phyloP scores from a whole-genome alignment of 53 echinoderm and acorn worm genomes.

The Holothuria leucospilota region DNA sequence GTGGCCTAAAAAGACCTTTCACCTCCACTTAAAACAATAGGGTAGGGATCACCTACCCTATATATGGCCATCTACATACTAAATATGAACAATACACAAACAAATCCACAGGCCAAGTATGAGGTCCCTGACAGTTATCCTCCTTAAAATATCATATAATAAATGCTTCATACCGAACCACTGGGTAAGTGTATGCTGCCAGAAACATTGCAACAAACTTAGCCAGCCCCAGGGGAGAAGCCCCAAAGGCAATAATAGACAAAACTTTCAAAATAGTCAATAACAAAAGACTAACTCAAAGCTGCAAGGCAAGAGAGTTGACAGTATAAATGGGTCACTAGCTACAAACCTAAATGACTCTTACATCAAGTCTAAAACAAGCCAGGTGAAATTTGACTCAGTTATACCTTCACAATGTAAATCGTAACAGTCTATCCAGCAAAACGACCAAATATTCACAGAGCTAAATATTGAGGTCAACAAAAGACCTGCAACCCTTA shows the following conservation, averaged over 20 bases:
- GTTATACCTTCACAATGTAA: slow-evolving; percentile 2
- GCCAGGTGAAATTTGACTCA: not conserved
- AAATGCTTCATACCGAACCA: slow-evolving; percentile 27
- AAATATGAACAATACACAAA: no score
- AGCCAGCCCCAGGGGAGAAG: no score
- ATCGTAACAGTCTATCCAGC: not conserved
- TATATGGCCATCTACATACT: no score
- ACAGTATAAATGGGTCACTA: not conserved
- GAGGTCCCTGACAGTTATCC: no score
- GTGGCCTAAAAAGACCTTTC: no score
- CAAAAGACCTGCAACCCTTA: not conserved
- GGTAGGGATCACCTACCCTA: no score
- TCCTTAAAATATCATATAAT: no score
- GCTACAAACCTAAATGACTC: slow-evolving; percentile 5
- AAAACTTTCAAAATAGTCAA: not conserved
- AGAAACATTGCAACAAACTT: not conserved
- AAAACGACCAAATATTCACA: slow-evolving; percentile 57
- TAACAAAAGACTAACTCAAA: not conserved
- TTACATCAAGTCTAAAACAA: not conserved
- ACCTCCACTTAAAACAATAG: no score
- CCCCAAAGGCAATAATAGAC: not conserved
- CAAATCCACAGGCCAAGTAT: no score
- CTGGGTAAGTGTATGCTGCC: slow-evolving; percentile 21
- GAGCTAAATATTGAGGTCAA: slow-evolving; percentile 27
- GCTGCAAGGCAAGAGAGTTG: not conserved